phyloP scores from a whole-genome alignment of 2,113 vertebrate species.

The Eublepharis macularius region DNA sequence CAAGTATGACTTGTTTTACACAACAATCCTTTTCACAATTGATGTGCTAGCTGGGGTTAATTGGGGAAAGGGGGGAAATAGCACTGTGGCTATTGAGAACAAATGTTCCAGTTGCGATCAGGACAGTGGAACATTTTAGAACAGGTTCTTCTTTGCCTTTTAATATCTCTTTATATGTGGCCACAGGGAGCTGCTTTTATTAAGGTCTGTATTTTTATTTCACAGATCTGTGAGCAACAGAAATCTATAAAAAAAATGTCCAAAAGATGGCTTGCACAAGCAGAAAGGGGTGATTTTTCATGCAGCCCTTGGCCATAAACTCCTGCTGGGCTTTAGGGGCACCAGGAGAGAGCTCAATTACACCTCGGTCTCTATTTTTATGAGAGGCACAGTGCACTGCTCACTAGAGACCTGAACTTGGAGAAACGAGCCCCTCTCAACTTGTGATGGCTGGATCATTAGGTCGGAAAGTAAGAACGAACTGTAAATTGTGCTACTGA shows the following conservation, averaged over 20 bases:
- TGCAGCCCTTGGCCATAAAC: slow-evolving; percentile 35
- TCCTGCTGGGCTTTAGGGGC: slow-evolving; percentile 34
- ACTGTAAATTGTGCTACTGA: slow-evolving; percentile 27
- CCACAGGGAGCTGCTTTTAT: slow-evolving; percentile 22
- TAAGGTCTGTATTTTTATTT: slow-evolving; percentile 39
- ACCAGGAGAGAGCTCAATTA: slow-evolving; percentile 54
- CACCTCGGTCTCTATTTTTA: slow-evolving; percentile 42
- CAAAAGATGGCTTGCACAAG: slow-evolving; percentile 14
- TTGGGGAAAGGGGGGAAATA: neutral
- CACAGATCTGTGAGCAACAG: slow-evolving; percentile 2
- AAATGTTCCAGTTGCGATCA: neutral
- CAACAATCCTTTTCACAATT: no score
- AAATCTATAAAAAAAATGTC: neutral
- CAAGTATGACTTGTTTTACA: neutral
- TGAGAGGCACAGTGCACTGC: slow-evolving; percentile 32
- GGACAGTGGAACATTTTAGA: slow-evolving; percentile 18
- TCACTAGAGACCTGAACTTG: slow-evolving; percentile 43
- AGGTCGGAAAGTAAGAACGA: slow-evolving; percentile 31
- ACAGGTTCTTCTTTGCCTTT: slow-evolving; percentile 7
- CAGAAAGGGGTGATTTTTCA: slow-evolving; percentile 33
- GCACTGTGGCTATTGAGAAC: neutral
- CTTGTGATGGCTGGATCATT: slow-evolving; percentile 34
- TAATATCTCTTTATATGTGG: slow-evolving; percentile 9
- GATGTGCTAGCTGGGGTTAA: neutral
- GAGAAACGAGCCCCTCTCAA: slow-evolving; percentile 47